phyloP scores from a whole-genome alignment of 2,113 vertebrate genomes.

The Labeo rohita region DNA sequence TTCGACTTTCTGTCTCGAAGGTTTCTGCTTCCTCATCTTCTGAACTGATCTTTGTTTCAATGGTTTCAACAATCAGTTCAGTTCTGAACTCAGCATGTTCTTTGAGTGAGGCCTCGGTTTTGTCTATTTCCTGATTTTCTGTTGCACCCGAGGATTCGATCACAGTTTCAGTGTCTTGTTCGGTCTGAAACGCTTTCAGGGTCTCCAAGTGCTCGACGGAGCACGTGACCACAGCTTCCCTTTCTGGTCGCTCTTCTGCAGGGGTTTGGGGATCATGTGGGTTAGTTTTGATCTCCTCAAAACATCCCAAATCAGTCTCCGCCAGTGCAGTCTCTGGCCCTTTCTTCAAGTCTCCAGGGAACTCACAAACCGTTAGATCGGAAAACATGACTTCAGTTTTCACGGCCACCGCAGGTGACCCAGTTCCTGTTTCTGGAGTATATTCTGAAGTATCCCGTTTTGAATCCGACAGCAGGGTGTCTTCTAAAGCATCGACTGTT shows the following conservation, averaged over 20 bases:
- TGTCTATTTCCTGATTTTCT: constrained; percentile 15
- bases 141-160: not conserved
- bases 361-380: not conserved
- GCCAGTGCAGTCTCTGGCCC: not conserved
- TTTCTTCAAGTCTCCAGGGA: not conserved
- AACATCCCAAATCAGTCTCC: not conserved
- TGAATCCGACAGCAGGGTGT: not conserved
- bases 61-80: not conserved
- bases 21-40: constrained; percentile 10
- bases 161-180: constrained; percentile 7
- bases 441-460: constrained; percentile 23
- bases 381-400: not conserved
- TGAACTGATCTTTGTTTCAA: not conserved
- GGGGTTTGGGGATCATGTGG: not conserved
- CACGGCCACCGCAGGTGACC: not conserved
- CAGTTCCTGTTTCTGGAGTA: constrained; percentile 9
- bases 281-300: not conserved
- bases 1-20: not conserved
- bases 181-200: not conserved
- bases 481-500: not conserved
- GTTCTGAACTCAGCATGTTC: not conserved
- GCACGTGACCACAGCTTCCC: not conserved
- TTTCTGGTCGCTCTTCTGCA: not conserved
- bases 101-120: not conserved
- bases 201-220: not conserved